These are phyloP conservation scores for Sinosuthora webbiana DNA, from an alignment of 2,113 vertebrate genomes.

Conservation along the genomic window DNA sequence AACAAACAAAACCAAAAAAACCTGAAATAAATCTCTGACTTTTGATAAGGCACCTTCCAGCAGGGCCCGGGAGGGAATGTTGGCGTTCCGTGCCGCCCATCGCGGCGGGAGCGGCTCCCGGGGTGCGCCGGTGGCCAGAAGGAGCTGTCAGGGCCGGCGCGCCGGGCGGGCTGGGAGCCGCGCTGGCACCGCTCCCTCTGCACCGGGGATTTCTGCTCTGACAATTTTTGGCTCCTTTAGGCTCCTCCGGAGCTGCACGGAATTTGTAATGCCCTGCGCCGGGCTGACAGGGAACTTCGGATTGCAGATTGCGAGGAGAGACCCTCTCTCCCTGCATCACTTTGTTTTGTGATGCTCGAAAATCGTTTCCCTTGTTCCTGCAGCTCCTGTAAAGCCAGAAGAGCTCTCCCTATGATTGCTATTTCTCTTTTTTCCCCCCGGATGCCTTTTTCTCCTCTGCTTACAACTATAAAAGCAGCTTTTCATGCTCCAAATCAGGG, in stretches of 20 bases:
- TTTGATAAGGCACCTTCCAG: not conserved
- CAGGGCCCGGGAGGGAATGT: not conserved
- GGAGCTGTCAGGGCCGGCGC: constrained; percentile 7
- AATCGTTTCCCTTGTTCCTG: constrained; percentile 1
- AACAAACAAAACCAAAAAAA: not conserved
- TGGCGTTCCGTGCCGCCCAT: fast-evolving
- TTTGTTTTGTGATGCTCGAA: not conserved
- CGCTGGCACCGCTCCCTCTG: not conserved
- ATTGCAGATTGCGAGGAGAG: not conserved
- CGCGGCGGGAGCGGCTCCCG: not conserved
- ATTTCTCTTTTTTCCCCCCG: no score
- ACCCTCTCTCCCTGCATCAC: not conserved
- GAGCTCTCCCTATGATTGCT: not conserved
- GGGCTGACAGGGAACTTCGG: not conserved
- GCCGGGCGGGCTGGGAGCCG: not conserved
- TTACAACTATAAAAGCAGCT: constrained; percentile 21
- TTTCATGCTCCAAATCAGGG: constrained; percentile 42
- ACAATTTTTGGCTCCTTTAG: constrained; percentile 22
- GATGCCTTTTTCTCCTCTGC: constrained; percentile 11
- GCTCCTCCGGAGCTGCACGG: not conserved
- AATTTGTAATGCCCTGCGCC: not conserved
- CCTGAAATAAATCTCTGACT: not conserved
- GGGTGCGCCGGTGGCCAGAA: not conserved
- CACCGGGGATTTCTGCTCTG: not conserved
- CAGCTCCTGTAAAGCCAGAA: constrained; percentile 30